phyloP scores from a whole-genome alignment of 2,113 vertebrate species.

The Colaptes auratus region DNA sequence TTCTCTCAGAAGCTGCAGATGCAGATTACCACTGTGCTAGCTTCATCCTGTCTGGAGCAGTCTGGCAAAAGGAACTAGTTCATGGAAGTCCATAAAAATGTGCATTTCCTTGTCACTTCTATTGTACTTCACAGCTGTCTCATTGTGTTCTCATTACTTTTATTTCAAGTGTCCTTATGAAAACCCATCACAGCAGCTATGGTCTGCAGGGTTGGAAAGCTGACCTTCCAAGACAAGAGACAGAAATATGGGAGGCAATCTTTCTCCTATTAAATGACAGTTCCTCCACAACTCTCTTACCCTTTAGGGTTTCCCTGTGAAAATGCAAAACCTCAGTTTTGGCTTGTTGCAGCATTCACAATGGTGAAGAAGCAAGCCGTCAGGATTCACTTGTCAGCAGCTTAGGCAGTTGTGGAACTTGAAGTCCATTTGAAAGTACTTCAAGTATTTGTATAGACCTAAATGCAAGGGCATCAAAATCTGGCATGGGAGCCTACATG shows the following conservation, averaged over 20 bases:
- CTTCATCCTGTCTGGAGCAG: slow-evolving; percentile 27
- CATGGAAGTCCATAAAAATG: slow-evolving; percentile 29
- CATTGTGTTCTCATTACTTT: neutral
- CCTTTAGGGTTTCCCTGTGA: neutral
- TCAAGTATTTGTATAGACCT: neutral
- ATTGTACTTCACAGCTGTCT: neutral
- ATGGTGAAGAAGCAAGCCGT: neutral
- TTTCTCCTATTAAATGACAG: neutral
- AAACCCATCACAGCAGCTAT: neutral
- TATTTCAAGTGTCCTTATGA: neutral
- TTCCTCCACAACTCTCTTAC: neutral
- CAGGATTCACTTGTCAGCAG: neutral
- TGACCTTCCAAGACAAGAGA: neutral
- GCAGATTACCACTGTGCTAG: slow-evolving; percentile 7
- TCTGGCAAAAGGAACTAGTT: slow-evolving; percentile 31
- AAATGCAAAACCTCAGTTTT: neutral
- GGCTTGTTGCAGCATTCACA: neutral
- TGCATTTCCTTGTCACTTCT: neutral
- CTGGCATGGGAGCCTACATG: neutral
- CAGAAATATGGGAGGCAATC: neutral
- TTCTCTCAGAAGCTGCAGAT: slow-evolving; percentile 48
- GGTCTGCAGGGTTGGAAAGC: neutral
- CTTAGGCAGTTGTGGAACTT: neutral
- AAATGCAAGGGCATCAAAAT: neutral
- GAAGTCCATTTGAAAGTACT: neutral